Base-by-base conservation (phyloP, 2,888 invertebrate genomes). In the Endomychus coccineus region DNA sequence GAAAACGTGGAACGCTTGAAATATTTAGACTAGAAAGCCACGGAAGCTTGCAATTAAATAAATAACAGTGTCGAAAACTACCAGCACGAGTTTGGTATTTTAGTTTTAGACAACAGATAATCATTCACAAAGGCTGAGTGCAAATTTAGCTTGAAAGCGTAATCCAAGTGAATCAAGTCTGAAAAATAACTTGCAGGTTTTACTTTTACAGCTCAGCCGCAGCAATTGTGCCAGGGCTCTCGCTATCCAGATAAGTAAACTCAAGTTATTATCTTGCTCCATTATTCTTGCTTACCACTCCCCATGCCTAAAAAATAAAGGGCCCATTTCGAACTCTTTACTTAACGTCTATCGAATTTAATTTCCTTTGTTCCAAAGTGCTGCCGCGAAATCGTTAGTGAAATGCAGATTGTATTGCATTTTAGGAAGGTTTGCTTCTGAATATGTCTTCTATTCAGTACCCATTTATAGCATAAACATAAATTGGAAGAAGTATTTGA, bases 121-220 rank as follows among this genome's bases (percentile, higher is more conserved):
- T 43, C 43, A 43, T 35, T 43, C 40, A 38, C 40, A 40, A 38
- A 43, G 43, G 27, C 14, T n/a, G n/a, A n/a, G n/a, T 34, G 40
- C 43, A 50, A 50, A 48, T 48, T 49, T 47, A 45, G 48, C 40
- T 42, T 48, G 49, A 47, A 46, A 51, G 45, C 48, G 47, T 50
- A 51, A 51, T 51, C 51, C 51, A 38, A 43, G 49, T 46, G 50
- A 50, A 51, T 50, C 50, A 50, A 48, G 46, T 44, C 43, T 48
- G 51, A 49, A 51, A 51, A 51, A 50, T 51, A 49, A 49, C 49
- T 49, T 44, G 42, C 46, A 51, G 48, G 48, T 51, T 51, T 50
- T n/a, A n/a, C n/a, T n/a, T n/a, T n/a, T 50, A 47, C 48, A 46
- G 49, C 49, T 48, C 43, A 48, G 47, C 44, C 44, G 42, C 50